Evolutionary conservation across 1,140 invertebrate genomes (phyloP).

Genomic region (Acyrthosiphon pisum): DNA sequence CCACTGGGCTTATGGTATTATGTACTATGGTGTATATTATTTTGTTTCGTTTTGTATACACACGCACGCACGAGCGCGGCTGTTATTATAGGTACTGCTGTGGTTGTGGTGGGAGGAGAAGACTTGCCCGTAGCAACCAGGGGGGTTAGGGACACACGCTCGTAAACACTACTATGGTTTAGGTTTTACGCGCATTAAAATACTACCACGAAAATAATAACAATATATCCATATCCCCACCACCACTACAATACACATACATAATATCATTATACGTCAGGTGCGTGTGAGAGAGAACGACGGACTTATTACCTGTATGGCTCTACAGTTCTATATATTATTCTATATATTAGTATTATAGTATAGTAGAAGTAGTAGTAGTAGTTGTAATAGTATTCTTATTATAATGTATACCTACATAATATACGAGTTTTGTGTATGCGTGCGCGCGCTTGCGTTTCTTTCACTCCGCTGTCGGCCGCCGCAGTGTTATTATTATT

Average conservation of each 20-base stretch:
- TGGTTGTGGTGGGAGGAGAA: background rate
- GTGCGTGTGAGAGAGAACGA: background rate
- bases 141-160: background rate
- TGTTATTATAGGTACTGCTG: background rate
- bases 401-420: background rate
- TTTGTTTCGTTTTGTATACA: background rate
- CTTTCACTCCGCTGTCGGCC: background rate
- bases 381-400: background rate
- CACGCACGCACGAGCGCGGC: background rate
- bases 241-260: background rate
- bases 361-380: background rate
- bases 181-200: background rate
- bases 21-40: background rate
- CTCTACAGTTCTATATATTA: background rate
- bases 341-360: background rate
- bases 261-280: no score
- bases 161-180: conserved; percentile 27
- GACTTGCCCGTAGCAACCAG: conserved; percentile 19
- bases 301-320: background rate
- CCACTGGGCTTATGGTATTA: background rate
- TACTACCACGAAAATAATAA: background rate
- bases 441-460: background rate
- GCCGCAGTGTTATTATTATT: background rate
- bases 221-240: background rate
- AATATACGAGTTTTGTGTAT: background rate